Evolutionary conservation across 2,888 invertebrate genomes (phyloP), one percentile per base, ranked within the genome.

Genomic region (Ecliptopera silaceata): DNA sequence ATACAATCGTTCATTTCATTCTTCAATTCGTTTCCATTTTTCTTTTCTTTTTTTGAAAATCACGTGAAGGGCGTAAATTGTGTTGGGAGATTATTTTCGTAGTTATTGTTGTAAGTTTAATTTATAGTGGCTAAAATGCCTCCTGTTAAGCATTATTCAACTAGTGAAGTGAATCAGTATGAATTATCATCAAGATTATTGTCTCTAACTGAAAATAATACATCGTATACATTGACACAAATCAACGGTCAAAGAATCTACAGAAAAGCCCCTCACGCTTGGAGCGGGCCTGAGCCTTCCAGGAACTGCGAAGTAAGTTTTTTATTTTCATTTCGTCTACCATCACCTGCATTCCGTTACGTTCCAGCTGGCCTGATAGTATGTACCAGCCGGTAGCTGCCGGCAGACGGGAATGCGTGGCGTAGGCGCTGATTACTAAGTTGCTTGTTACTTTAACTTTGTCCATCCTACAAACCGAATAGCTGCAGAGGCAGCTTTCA

Each of bases 171-270:
- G 75, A 88, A 89, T 88, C 89, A 88, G 80, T 88, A 88, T 82
- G 91, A 91, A 84, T 86, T 90, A 82, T 88, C 89, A 70, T 79
- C 90, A 72, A 88, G 88, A 86, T 83, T 91, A 79, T 82, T 91
- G 75, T 81, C 90, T 61, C 75, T 90, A 75, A 91, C 90, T 60
- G 90, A 91, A 82, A 88, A 88, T 74, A 86, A 89, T 74, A 86
- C 87, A 69, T 86, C 88, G 0, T 91, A 91, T 72, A 91, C 89
- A 62, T 77, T 90, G 61, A 88, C 88, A 45, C 94, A 95, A 86
- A 93, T 94, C 76, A 95, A 95, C 83, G 95, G 95, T 11, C 95
- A 95, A 80, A 82, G 95, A 65, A 93, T 93, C 74, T 95, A 92
- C 77, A 93, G 94, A 64, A 89, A 88, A 59, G 94, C 94, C 44